Evolutionary conservation across 2,888 invertebrate genomes (phyloP).

Genomic region (Caenorhabditis sp.): DNA sequence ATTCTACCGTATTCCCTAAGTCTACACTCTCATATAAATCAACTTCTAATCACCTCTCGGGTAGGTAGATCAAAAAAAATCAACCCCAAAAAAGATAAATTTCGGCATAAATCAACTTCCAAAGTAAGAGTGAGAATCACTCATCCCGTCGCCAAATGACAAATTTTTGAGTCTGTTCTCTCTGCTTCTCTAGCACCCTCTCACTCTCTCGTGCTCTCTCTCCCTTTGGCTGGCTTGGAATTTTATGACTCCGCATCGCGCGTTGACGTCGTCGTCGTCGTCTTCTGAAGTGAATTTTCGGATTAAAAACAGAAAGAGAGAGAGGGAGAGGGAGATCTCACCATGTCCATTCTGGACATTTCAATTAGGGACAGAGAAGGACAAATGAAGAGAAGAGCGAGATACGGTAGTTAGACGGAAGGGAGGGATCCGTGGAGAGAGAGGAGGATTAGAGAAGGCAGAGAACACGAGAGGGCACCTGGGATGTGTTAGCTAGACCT

Average conservation of each 20-base stretch:
- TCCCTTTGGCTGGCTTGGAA: constrained; percentile 7
- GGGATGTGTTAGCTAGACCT: not conserved
- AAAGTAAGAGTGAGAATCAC: too few relatives aligned
- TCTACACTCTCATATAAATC: too few relatives aligned
- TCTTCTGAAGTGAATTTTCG: constrained; percentile 48
- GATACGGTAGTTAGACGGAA: constrained; percentile 41
- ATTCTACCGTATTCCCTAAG: too few relatives aligned
- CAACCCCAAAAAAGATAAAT: constrained; percentile 16
- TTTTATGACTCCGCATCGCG: constrained; percentile 51
- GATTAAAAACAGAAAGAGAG: constrained; percentile 53
- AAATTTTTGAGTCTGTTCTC: constrained; percentile 15
- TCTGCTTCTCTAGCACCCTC: constrained; percentile 10
- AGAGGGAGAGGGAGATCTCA: not conserved
- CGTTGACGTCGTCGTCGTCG: constrained; percentile 5
- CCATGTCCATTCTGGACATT: constrained; percentile 14
- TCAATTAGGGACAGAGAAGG: constrained; percentile 45
- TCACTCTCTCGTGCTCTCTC: not conserved
- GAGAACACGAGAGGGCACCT: not conserved
- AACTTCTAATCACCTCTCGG: too few relatives aligned
- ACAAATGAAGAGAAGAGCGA: not conserved
- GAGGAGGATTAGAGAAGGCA: not conserved
- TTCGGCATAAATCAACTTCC: constrained; percentile 50
- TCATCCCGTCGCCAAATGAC: too few relatives aligned
- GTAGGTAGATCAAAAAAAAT: not conserved
- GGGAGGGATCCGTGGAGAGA: not conserved